Percentiles rank a stretch among this genome's conserved stretches.
phyloP scores from a whole-genome alignment of 2,797 vertebrate genomes.

The Eidolon dupreanum region DNA sequence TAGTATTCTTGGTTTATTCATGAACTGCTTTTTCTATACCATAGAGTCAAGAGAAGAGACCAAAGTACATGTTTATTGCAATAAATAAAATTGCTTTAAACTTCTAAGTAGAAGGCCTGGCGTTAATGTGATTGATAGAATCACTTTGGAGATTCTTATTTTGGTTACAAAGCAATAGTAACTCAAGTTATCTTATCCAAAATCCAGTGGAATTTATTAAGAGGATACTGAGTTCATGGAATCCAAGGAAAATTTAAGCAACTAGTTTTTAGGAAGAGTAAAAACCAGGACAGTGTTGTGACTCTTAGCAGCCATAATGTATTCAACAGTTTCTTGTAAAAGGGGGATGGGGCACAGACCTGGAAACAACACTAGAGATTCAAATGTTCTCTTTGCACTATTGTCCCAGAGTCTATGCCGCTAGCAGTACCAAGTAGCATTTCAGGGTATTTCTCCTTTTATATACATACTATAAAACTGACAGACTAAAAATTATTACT shows the following conservation, averaged over 20 bases:
- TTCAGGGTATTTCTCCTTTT: not conserved
- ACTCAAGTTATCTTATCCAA: not conserved
- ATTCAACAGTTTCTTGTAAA: not conserved
- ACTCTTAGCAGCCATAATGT: not conserved
- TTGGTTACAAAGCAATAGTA: not conserved
- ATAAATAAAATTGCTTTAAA: not conserved
- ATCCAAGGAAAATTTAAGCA: not conserved
- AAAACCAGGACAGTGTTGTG: not conserved
- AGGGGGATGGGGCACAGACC: not conserved
- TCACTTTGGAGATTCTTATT: constrained; percentile 21
- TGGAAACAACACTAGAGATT: not conserved
- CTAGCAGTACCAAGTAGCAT: not conserved
- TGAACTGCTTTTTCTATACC: not conserved
- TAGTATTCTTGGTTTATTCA: not conserved
- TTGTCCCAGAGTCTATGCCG: not conserved
- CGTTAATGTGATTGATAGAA: not conserved
- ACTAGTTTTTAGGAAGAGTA: not conserved
- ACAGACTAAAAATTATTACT: not conserved
- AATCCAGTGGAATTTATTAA: not conserved
- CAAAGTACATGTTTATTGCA: not conserved
- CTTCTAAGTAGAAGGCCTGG: not conserved
- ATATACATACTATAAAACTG: not conserved
- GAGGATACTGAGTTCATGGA: not conserved
- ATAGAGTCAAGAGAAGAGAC: not conserved
- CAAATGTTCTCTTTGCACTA: not conserved